Evolutionary conservation across 2,888 invertebrate species (phyloP), one percentile per base, ranked within the genome.

Genomic region (Megalurothrips usitatus): DNA sequence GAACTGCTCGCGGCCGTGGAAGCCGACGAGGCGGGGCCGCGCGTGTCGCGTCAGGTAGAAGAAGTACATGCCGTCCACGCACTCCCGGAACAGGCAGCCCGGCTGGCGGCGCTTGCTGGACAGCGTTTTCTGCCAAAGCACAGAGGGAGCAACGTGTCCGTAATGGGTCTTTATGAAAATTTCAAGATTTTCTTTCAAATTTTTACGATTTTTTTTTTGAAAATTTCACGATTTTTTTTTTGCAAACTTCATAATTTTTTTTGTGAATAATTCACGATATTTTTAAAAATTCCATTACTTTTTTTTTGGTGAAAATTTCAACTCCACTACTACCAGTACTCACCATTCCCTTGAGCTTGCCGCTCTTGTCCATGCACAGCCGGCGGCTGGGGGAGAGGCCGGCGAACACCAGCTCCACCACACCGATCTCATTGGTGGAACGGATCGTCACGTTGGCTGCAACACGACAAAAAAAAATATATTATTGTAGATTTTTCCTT

Each of bases 11-110:
- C 26, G 26, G 68, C 68, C 68, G 68, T 75, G 68, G 68, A 75
- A 75, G 68, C 68, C 68, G 11, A 75, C 23, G 23, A 75, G 68
- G 23, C 68, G 68, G 23, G 68, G 68, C 68, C 68, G 68, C 8
- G 23, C 23, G 23, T 75, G 68, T 26, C 26, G 8, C 68, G 68
- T 75, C 68, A 75, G 68, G 68, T 75, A 75, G 68, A 75, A 75
- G 68, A 75, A 75, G 68, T 75, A 75, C 23, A 26, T 75, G 68
- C 68, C 68, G 68, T 75, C 68, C 26, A 75, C 68, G 68, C 68
- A 75, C 68, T 75, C 68, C 68, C 68, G 68, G 68, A 75, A 75
- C 68, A 75, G 68, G 68, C 68, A 75, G 68, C 68, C 68, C 23
- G 68, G 68, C 68, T 26, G 68, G 9, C 68, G 68, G 3, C 58